Conservation (phyloP, 2,113 vertebrate genomes). For the Laticauda laticaudata region DNA sequence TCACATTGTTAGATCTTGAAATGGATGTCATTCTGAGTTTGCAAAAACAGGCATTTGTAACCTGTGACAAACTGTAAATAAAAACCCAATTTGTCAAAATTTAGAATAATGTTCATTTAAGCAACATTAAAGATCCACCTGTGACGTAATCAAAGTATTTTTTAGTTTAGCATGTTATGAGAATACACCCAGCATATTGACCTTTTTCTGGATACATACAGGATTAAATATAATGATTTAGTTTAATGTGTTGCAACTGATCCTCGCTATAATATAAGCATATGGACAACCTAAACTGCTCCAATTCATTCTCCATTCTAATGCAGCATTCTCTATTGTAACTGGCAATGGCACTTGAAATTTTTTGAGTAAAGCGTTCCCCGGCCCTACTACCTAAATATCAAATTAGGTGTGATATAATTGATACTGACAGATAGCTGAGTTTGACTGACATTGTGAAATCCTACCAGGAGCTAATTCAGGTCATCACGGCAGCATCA, state of each 20-base stretch:
- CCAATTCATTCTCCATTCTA: neutral
- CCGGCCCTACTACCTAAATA: neutral
- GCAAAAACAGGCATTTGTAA: neutral
- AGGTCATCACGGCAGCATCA: too few species aligned
- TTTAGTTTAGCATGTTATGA: neutral
- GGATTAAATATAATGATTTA: neutral
- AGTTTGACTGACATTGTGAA: neutral
- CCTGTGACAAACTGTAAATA: neutral
- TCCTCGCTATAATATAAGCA: neutral
- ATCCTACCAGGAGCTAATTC: neutral
- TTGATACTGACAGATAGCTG: neutral
- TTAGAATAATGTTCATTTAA: neutral
- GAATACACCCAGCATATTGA: neutral
- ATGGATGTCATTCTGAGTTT: neutral
- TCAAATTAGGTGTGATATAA: neutral
- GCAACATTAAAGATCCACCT: neutral
- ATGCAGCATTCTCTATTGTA: neutral
- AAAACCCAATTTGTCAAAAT: neutral
- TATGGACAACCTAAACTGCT: neutral
- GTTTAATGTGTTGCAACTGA: neutral
- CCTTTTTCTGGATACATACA: neutral
- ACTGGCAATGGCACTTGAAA: neutral
- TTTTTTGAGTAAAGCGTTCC: neutral
- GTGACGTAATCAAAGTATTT: neutral
- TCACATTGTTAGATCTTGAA: neutral